phyloP scores from a whole-genome alignment of 2,113 vertebrate species.

The Egretta garzetta region DNA sequence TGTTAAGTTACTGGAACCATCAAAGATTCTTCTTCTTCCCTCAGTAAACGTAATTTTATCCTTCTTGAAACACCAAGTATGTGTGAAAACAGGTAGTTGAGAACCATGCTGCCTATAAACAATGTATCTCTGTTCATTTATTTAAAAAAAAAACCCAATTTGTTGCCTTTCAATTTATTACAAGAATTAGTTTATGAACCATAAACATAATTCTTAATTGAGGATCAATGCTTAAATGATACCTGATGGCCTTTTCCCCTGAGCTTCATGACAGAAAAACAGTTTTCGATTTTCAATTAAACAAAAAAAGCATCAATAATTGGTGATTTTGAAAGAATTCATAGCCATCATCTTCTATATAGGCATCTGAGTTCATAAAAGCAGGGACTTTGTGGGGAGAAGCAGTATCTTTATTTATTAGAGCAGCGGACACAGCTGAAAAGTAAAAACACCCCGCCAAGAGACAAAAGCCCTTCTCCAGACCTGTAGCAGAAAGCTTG shows the following conservation, averaged over 20 bases:
- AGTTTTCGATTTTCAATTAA: neutral
- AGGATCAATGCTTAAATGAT: neutral
- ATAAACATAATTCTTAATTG: neutral
- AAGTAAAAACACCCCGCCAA: neutral
- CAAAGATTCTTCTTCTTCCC: conserved; percentile 49
- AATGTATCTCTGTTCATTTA: neutral
- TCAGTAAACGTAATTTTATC: neutral
- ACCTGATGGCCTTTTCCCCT: neutral
- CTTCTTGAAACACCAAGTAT: neutral
- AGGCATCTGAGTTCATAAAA: neutral
- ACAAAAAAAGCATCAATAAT: neutral
- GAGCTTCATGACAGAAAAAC: neutral
- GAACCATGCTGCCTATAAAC: neutral
- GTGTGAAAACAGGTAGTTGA: conserved; percentile 2
- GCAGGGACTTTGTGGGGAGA: neutral
- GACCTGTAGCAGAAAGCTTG: neutral
- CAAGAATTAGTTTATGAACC: neutral
- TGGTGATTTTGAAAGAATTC: neutral
- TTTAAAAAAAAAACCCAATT: neutral
- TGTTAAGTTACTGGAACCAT: conserved; percentile 52
- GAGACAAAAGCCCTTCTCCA: neutral
- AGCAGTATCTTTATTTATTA: neutral
- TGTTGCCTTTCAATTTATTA: neutral
- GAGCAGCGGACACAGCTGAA: neutral
- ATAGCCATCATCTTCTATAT: neutral